Evolutionary conservation across 2,797 vertebrate genomes (phyloP), one percentile per base, ranked within the genome.

Genomic region (Cercopithecus neglectus): DNA sequence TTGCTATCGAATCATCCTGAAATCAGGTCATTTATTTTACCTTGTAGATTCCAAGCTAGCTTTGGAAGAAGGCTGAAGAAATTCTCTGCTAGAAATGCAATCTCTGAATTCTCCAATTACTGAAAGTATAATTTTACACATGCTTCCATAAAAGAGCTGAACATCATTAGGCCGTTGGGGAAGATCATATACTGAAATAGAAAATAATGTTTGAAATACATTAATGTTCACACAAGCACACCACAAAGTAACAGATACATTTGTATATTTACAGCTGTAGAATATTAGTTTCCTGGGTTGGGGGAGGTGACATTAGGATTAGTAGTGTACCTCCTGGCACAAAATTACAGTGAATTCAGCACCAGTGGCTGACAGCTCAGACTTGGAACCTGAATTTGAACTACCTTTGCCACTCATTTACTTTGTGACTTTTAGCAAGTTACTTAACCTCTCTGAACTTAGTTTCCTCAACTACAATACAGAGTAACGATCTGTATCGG

Each of bases 121-220:
- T 13, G 99, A 99, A 94, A 99, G 98, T 46, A 99, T 98, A 93
- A 99, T 98, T 96, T 99, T 99, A 75, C 96, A 99, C 99, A 99
- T 99, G 96, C 99, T 99, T 96, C 99, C 98, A 95, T 99, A 99
- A 98, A 99, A 99, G 89, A 99, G 98, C 80, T 99, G 99, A 85
- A 99, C 98, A 96, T 99, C 99, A 91, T 99, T 99, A 79, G 99
- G 99, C 72, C 98, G 98, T 70, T 99, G 99, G 30, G 99, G 99
- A 84, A 99, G 98, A 98, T 99, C 99, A 94, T 98, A 99, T 0
- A 98, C 99, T 99, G 90, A 79, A 97, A 97, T 12, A 92, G 59
- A 95, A 92, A 86, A 95, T 10, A 57, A 72, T n/a, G 5, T 78
- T 44, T 92, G 30, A 97, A 91, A 95, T 48, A 94, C 14, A 80